Evolutionary conservation across 2,113 vertebrate species (phyloP).

Genomic region (Crotalus viridis): DNA sequence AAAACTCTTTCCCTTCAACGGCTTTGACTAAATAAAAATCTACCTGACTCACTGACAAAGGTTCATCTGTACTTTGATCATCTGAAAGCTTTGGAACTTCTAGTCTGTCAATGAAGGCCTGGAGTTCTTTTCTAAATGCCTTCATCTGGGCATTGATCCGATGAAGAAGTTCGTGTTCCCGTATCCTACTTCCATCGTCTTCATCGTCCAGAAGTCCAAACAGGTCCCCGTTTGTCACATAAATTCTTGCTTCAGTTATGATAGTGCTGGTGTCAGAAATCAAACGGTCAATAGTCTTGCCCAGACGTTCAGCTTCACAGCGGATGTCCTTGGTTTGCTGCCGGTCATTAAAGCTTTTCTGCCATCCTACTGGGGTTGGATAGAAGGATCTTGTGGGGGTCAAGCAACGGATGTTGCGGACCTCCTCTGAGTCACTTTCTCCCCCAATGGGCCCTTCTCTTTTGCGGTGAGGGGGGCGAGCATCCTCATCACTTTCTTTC

Average conservation of each 20-base stretch:
- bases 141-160: conserved; percentile 98
- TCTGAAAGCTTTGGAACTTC: conserved; percentile 94
- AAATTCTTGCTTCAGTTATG: conserved; percentile 93
- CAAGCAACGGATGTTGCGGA: conserved; percentile 93
- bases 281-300: conserved; percentile 93
- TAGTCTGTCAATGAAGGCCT: conserved; percentile 94
- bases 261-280: conserved; percentile 97
- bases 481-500: conserved; percentile 91
- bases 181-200: conserved; percentile 91
- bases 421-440: conserved; percentile 95
- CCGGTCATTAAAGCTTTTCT: conserved; percentile 91
- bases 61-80: conserved; percentile 86
- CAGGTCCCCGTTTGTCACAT: conserved; percentile 91
- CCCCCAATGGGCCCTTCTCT: conserved; percentile 93
- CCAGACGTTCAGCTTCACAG: conserved; percentile 91
- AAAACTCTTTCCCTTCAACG: conserved; percentile 60
- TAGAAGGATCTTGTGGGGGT: conserved; percentile 92
- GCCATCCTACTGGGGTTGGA: conserved; percentile 79
- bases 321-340: conserved; percentile 98
- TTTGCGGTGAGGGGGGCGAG: conserved; percentile 91
- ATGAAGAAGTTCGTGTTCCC: conserved; percentile 95
- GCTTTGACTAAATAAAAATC: conserved; percentile 73
- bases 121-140: conserved; percentile 95
- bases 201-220: conserved; percentile 93
- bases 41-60: conserved; percentile 96